Evolutionary conservation across 30 jellyfish, hydroid and myxozoan species (phyloP), one percentile per base, ranked within the genome.

Genomic region (Aurelia aurita complex sp. Pacific): DNA sequence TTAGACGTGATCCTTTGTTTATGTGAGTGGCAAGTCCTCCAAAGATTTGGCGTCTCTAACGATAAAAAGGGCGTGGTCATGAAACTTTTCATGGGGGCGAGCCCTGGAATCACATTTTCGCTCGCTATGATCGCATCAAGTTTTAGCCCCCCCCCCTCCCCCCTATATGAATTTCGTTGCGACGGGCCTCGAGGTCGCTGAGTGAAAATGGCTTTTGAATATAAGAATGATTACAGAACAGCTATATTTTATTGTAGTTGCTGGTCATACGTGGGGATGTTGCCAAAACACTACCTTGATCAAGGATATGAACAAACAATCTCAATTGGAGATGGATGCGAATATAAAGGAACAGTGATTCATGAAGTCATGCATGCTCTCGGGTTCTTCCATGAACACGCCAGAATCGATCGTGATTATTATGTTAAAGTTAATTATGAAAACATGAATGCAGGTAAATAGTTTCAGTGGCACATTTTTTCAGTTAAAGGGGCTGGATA

Each of bases 331-430:
- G 50, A 51, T n/a, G 90, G 90, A 14, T 81, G 90, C 60, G 82
- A 67, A n/a, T 67, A 67, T 66, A 81, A 81, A 54, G 90, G 90
- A 54, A 81, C 82, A 32, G 90, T 77, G 13, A 81, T 81, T 15
- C 90, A 81, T 33, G 90, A 81, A 79, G 64, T 79, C 10, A 23
- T 79, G 65, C 89, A 79, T 38, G 89, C 89, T 5, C 80, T 79
- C 42, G 90, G 90, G 15, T 68, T 81, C 50, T 67, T 67, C 14
- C 90, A 81, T 46, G 90, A 81, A 64, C 90, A 81, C 59, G 46
- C 90, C 2, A 82, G 90, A 1, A 74, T 74, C 29, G 90, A 81
- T 23, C 69, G 90, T 51, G 83, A 81, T 36, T 23, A 81, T 46
- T 69, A 81, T 60, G 63, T 81, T 46, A 81, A 81, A 15, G 68